phyloP scores from a whole-genome alignment of 2,113 vertebrate genomes.

The Cololabis saira region DNA sequence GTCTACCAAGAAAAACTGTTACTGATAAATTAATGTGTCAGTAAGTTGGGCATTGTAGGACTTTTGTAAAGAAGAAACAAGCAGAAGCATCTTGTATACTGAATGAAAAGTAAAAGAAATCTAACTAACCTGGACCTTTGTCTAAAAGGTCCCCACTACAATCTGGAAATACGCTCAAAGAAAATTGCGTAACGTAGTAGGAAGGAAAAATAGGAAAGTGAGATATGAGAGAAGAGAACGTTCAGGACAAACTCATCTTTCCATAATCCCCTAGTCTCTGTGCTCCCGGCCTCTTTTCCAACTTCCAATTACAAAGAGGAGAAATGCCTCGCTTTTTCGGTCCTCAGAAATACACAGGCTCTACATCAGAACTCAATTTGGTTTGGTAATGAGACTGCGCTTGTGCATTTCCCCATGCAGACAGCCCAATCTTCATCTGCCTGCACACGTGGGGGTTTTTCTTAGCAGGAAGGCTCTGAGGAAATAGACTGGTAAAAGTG shows the following conservation, averaged over 20 bases:
- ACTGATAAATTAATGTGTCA: slow-evolving; percentile 35
- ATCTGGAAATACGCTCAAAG: slow-evolving; percentile 42
- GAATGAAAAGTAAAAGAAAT: slow-evolving; percentile 3
- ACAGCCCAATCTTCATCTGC: slow-evolving; percentile 80
- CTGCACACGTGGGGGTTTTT: slow-evolving; percentile 73
- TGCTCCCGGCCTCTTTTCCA: slow-evolving; percentile 67
- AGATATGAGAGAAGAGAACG: slow-evolving; percentile 72
- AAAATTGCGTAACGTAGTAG: slow-evolving; percentile 45
- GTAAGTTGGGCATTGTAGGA: slow-evolving; percentile 24
- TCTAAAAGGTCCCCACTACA: slow-evolving; percentile 19
- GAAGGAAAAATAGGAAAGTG: slow-evolving; percentile 49
- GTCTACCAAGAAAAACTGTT: slow-evolving; percentile 20
- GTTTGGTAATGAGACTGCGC: slow-evolving; percentile 83
- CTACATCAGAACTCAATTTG: slow-evolving; percentile 84
- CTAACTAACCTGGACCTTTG: no score
- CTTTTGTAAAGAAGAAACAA: slow-evolving; percentile 24
- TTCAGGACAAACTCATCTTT: slow-evolving; percentile 77
- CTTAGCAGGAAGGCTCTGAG: slow-evolving; percentile 73
- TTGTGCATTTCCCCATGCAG: slow-evolving; percentile 81
- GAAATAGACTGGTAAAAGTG: slow-evolving; percentile 76
- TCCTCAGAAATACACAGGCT: slow-evolving; percentile 79
- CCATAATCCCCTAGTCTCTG: slow-evolving; percentile 76
- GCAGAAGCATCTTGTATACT: slow-evolving; percentile 21
- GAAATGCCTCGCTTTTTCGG: slow-evolving; percentile 74
- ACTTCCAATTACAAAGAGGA: slow-evolving; percentile 82